phyloP scores from a whole-genome alignment of 2,113 vertebrate species.

The Abramis brama region DNA sequence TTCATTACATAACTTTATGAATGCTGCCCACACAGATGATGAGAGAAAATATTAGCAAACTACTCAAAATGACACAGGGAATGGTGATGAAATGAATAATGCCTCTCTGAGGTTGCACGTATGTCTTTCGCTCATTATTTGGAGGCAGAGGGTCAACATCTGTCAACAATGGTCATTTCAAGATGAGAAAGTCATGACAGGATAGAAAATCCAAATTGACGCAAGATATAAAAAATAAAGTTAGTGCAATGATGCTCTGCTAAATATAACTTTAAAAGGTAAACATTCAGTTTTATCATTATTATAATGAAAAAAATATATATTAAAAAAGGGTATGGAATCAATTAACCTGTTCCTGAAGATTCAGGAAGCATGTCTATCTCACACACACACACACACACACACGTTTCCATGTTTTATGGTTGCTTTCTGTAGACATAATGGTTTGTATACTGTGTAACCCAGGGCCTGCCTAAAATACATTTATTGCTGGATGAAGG shows the following conservation, averaged over 20 bases:
- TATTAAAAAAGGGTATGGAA: background rate
- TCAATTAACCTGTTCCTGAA: background rate
- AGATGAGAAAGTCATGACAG: background rate
- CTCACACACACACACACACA: too few relatives aligned
- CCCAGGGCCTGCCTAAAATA: too few relatives aligned
- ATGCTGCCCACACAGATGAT: conserved; percentile 9
- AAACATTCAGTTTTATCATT: background rate
- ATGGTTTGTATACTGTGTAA: too few relatives aligned
- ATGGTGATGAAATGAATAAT: conserved; percentile 6
- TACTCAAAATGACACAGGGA: conserved; percentile 48
- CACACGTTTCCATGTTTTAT: too few relatives aligned
- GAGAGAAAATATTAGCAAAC: conserved; percentile 22
- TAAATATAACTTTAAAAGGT: background rate
- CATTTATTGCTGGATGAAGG: too few relatives aligned
- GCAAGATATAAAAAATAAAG: background rate
- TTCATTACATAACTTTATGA: conserved; percentile 28
- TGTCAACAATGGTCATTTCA: conserved; percentile 20
- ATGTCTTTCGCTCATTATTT: conserved; percentile 60
- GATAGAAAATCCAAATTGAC: background rate
- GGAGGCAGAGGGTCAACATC: conserved; percentile 56
- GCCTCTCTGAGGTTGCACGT: background rate
- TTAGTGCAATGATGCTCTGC: background rate
- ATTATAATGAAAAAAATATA: background rate
- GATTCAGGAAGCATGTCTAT: background rate
- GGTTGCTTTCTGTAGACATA: too few relatives aligned